Conservation (phyloP, 1,140 invertebrate species). For the Wasmannia auropunctata region DNA sequence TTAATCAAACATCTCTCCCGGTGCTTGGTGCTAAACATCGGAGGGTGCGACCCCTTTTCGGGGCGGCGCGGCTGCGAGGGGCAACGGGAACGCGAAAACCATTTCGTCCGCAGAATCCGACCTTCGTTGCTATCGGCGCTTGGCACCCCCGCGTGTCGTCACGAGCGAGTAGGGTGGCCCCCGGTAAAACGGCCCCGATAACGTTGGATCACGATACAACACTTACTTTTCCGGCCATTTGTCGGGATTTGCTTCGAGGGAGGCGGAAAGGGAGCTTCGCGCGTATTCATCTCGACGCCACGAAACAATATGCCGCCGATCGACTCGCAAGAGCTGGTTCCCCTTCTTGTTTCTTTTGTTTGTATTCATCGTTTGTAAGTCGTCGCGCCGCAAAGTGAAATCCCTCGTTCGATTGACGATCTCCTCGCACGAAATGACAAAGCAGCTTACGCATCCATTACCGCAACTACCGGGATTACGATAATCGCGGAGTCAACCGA, state of each 20-base stretch:
- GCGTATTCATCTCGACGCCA: conserved; percentile 51
- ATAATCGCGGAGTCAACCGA: background rate
- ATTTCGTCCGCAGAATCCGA: conserved; percentile 80
- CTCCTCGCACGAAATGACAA: background rate
- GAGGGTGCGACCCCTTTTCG: conserved; percentile 78
- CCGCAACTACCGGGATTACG: background rate
- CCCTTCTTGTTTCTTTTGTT: background rate
- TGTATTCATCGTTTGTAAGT: conserved; percentile 10
- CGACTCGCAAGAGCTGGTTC: conserved; percentile 44
- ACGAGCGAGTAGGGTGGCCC: background rate
- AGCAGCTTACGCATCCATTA: conserved; percentile 26
- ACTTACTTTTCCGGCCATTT: conserved; percentile 80
- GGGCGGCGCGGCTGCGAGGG: conserved; percentile 42
- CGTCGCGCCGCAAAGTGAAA: conserved; percentile 51
- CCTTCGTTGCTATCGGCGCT: conserved; percentile 55
- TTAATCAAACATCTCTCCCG: conserved; percentile 84
- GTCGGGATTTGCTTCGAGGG: conserved; percentile 69
- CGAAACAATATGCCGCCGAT: conserved; percentile 78
- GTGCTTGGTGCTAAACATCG: conserved; percentile 63
- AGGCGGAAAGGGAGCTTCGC: background rate
- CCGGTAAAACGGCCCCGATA: conserved; percentile 66
- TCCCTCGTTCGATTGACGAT: background rate
- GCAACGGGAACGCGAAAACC: conserved; percentile 71
- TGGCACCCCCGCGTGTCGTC: conserved; percentile 19
- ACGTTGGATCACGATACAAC: conserved; percentile 74